These are phyloP conservation scores for Thamnophis sirtalis DNA, from an alignment of 2,113 vertebrate species.

Conservation along the genomic window DNA sequence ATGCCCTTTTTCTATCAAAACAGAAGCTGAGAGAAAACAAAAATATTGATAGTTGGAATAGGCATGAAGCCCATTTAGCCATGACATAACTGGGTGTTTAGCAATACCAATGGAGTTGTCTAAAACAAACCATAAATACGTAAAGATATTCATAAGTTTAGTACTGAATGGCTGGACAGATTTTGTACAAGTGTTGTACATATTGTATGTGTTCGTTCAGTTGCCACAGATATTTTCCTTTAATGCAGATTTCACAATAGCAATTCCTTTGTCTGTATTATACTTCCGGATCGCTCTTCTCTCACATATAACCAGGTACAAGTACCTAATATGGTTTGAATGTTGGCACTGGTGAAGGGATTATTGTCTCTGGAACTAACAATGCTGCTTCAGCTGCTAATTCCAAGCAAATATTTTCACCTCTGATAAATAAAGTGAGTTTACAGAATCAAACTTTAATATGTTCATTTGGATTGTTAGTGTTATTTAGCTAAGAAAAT, in stretches of 20 bases:
- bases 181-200: neutral
- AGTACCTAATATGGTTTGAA: neutral
- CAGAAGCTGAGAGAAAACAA: neutral
- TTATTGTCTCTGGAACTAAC: neutral
- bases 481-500: neutral
- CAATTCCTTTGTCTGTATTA: neutral
- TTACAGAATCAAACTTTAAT: conserved; percentile 1
- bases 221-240: neutral
- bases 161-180: neutral
- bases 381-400: neutral
- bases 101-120: conserved; percentile 12
- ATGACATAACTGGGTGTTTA: neutral
- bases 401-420: neutral
- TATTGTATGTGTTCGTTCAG: neutral
- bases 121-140: conserved; percentile 3
- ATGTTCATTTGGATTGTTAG: neutral
- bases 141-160: conserved; percentile 19
- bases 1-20: conserved; percentile 10
- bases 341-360: neutral
- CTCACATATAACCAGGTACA: neutral
- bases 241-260: neutral
- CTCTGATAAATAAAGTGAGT: neutral
- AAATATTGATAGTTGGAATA: conserved; percentile 4
- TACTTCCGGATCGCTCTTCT: neutral
- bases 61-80: conserved; percentile 22